A percentile compares a stretch with the other conserved stretches of the same genome.
Conservation (phyloP, 2,888 invertebrate genomes). For the Phrixothrix hirtus region DNA sequence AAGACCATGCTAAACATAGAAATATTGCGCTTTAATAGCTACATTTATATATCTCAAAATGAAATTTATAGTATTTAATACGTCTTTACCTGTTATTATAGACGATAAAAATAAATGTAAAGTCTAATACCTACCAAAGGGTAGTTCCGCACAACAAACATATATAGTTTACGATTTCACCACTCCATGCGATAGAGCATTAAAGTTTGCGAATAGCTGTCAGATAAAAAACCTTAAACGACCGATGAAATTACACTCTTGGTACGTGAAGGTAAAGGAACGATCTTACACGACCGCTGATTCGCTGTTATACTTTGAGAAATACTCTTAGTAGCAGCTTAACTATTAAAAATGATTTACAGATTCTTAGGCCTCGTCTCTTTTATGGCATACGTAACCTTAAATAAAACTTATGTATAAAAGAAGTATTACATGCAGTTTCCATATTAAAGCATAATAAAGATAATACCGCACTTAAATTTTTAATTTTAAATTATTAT, state of each 20-base stretch:
- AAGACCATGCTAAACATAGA: too few species aligned
- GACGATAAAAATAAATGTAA: slow-evolving; percentile 25
- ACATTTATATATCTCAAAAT: background rate
- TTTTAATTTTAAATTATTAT: too few species aligned
- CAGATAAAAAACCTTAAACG: slow-evolving; percentile 42
- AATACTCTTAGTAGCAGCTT: slow-evolving; percentile 25
- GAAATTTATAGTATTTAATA: background rate
- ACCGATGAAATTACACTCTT: slow-evolving; percentile 40
- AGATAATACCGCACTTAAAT: slow-evolving; percentile 10
- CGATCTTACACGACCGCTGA: slow-evolving; percentile 33
- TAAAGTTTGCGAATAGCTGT: slow-evolving; percentile 43
- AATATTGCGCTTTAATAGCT: too few species aligned
- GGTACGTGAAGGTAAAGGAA: slow-evolving; percentile 36
- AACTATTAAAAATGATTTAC: slow-evolving; percentile 32
- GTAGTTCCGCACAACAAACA: slow-evolving; percentile 28
- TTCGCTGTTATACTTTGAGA: slow-evolving; percentile 25
- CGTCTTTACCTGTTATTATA: background rate
- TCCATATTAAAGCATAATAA: too few species aligned
- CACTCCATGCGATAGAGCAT: slow-evolving; percentile 36
- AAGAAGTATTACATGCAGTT: too few species aligned
- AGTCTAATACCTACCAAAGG: slow-evolving; percentile 24
- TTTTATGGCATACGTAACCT: slow-evolving; percentile 29
- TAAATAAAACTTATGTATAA: slow-evolving; percentile 16
- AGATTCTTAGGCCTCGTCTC: slow-evolving; percentile 26
- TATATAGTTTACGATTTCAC: slow-evolving; percentile 30